phyloP scores from a whole-genome alignment of 1,140 invertebrate species.

The Telenomus remus region DNA sequence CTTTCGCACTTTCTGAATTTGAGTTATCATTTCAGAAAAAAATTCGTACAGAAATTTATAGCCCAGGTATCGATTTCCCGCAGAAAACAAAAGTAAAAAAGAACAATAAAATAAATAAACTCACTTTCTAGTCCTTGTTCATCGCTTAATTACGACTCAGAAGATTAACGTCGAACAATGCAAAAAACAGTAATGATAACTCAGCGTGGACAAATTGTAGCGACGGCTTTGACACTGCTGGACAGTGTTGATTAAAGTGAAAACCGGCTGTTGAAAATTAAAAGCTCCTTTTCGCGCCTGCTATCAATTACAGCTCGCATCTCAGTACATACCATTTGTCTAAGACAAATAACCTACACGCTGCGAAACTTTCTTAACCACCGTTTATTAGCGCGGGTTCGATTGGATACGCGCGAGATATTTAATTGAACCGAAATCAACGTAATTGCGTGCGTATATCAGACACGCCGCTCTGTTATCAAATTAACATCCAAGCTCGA shows the following conservation, averaged over 20 bases:
- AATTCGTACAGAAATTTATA: too few relatives aligned
- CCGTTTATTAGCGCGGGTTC: slow-evolving; percentile 15
- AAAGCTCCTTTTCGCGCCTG: slow-evolving; percentile 17
- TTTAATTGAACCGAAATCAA: slow-evolving; percentile 34
- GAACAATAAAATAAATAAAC: too few relatives aligned
- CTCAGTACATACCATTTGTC: slow-evolving; percentile 30
- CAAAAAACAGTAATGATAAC: too few relatives aligned
- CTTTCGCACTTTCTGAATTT: too few relatives aligned
- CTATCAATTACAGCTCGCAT: slow-evolving; percentile 11
- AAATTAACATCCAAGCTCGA: slow-evolving; percentile 14
- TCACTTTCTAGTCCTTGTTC: too few relatives aligned
- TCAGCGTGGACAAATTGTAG: too few relatives aligned
- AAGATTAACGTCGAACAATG: too few relatives aligned
- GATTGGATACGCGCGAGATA: not conserved
- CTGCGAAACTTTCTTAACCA: slow-evolving; percentile 17
- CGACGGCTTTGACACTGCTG: not conserved
- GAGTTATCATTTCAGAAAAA: too few relatives aligned
- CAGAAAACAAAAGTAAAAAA: too few relatives aligned
- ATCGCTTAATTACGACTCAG: too few relatives aligned
- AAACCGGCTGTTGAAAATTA: slow-evolving; percentile 26
- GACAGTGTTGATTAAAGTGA: slow-evolving; percentile 27
- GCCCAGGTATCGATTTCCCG: too few relatives aligned
- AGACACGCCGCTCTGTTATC: slow-evolving; percentile 26
- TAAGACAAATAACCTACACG: slow-evolving; percentile 5
- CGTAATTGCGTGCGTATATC: slow-evolving; percentile 29